Evolutionary conservation across 2,888 invertebrate genomes (phyloP).

Genomic region (Unio pictorum): DNA sequence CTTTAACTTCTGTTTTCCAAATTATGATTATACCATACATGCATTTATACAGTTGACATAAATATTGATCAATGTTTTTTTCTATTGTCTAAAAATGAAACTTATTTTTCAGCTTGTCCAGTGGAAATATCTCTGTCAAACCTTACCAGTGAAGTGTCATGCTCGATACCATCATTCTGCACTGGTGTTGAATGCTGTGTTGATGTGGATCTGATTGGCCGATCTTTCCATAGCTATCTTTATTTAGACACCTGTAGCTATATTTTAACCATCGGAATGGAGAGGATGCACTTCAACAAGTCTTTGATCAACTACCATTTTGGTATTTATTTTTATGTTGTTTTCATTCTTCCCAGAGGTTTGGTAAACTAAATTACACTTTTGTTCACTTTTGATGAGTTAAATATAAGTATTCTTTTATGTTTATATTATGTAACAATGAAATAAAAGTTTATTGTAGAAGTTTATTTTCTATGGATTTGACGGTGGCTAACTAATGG

Average conservation of each 20-base stretch:
- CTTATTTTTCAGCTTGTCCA: conserved; percentile 9
- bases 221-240: conserved; percentile 14
- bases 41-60: too few species aligned
- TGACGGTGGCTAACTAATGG: too few species aligned
- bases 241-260: conserved; percentile 18
- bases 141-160: conserved; percentile 14
- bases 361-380: too few species aligned
- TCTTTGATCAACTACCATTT: conserved; percentile 6
- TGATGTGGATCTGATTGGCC: conserved; percentile 10
- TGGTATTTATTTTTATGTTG: conserved; percentile 6
- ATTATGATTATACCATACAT: too few species aligned
- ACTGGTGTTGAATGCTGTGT: conserved; percentile 34
- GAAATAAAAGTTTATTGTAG: too few species aligned
- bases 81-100: background rate
- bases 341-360: too few species aligned
- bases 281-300: conserved; percentile 7
- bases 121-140: conserved; percentile 7
- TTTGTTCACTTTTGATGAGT: too few species aligned
- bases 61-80: too few species aligned
- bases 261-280: conserved; percentile 9
- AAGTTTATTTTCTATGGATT: too few species aligned
- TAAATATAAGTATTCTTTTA: too few species aligned
- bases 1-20: too few species aligned
- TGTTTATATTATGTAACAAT: too few species aligned
- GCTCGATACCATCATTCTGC: conserved; percentile 21